Base-by-base conservation (phyloP, 2,888 invertebrate species). In the Cephonodes hylas region DNA sequence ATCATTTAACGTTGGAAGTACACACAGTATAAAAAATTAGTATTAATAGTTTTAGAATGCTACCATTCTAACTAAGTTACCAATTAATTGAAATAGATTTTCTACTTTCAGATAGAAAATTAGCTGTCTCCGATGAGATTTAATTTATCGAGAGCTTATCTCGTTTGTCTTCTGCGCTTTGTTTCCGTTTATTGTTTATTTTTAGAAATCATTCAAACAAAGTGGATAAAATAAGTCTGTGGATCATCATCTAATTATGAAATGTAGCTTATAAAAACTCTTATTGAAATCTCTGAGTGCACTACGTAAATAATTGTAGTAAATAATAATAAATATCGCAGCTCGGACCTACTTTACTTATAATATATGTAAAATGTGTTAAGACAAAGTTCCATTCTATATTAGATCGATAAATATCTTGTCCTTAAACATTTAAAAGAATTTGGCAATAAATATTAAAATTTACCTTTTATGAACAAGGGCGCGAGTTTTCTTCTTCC, bases 401-500 rank as follows among this genome's bases (percentile, higher is more conserved):
- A n/a, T n/a, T n/a, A n/a, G n/a, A n/a, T n/a, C n/a, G n/a, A n/a
- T n/a, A n/a, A n/a, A n/a, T n/a, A n/a, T n/a, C n/a, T n/a, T 38
- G n/a, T 38, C 38, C 1, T 3, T n/a, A 38, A 3, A 38, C n/a
- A n/a, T 4, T 13, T 10, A 10, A 1, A 10, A 34, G 13, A 2
- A 34, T 34, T 13, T 34, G 13, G n/a, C n/a, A n/a, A n/a, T n/a
- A 10, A 8, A 34, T 31, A 10, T 10, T 10, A 3, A 34, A 34
- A 69, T 83, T 73, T 66, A 93, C 93, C 88, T 90, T 72, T 92
- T 93, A 18, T 81, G 75, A 3, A 93, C 80, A 53, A 93, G 76
- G 62, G 84, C 83, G 69, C 93, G 89, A 6, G 93, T 91, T 80
- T 92, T 93, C 74, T 93, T 93, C 83, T 94, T 94, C 91, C 94